phyloP scores from a whole-genome alignment of 2,797 vertebrate genomes.

The Xenopus petersii region DNA sequence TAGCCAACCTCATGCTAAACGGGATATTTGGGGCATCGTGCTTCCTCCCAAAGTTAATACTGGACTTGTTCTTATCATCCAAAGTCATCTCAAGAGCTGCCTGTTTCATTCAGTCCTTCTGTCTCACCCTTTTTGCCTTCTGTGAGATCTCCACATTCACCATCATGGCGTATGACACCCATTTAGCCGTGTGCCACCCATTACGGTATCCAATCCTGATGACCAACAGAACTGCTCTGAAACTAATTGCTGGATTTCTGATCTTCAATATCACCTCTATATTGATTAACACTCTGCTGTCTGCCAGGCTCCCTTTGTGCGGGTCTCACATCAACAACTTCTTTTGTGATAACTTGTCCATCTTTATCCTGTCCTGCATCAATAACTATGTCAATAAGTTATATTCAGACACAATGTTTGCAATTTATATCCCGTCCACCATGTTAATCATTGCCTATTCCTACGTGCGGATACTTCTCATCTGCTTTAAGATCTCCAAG shows the following conservation, averaged over 20 bases:
- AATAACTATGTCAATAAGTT: too few species aligned
- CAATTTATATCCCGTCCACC: background rate
- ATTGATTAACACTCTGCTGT: too few species aligned
- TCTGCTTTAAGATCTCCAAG: background rate
- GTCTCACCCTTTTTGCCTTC: constrained; percentile 13
- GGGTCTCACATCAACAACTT: too few species aligned
- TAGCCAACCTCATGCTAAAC: constrained; percentile 23
- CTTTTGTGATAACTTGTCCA: too few species aligned
- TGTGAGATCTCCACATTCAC: constrained; percentile 29
- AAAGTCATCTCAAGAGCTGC: constrained; percentile 7
- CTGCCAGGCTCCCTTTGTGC: too few species aligned
- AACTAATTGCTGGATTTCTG: background rate
- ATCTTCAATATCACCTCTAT: too few species aligned
- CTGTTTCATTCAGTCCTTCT: constrained; percentile 23
- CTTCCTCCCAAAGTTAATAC: constrained; percentile 18
- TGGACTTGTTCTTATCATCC: constrained; percentile 16
- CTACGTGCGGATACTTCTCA: constrained; percentile 19
- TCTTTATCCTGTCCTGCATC: too few species aligned
- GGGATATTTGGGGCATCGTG: constrained; percentile 25
- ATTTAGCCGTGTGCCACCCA: constrained; percentile 20
- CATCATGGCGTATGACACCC: constrained; percentile 27
- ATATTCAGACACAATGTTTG: background rate
- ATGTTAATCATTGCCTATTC: background rate
- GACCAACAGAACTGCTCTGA: constrained; percentile 10
- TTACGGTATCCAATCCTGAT: constrained; percentile 16